A percentile compares a stretch with the other conserved stretches of the same genome.
Evolutionary conservation across 1,140 invertebrate genomes (phyloP).

Genomic region (Drosophila sproati): DNA sequence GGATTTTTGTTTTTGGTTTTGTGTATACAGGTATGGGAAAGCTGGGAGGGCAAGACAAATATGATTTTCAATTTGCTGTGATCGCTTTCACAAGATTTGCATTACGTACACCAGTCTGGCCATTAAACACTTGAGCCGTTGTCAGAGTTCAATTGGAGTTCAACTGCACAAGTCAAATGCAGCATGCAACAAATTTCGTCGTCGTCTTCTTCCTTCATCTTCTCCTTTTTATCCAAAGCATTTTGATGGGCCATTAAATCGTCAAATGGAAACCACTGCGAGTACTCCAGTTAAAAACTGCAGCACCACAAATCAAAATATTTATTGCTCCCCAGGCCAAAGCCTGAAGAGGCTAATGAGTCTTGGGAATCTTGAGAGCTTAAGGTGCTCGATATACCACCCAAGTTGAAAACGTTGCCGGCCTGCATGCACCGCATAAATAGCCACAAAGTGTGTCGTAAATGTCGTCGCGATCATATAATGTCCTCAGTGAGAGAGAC

Average conservation of each 20-base stretch:
- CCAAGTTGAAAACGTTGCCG: constrained; percentile 52
- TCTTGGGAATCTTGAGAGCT: constrained; percentile 11
- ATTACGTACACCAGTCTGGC: constrained; percentile 38
- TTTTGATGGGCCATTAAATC: constrained; percentile 67
- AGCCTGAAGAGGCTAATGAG: constrained; percentile 59
- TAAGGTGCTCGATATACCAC: constrained; percentile 72
- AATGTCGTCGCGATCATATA: constrained; percentile 73
- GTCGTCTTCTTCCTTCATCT: not conserved
- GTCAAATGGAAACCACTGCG: constrained; percentile 43
- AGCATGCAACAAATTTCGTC: not conserved
- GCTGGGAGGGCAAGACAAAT: constrained; percentile 64
- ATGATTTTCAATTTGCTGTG: constrained; percentile 75
- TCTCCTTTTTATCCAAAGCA: not conserved
- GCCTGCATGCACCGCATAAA: constrained; percentile 72
- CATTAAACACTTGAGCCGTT: constrained; percentile 67
- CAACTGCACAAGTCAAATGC: constrained; percentile 20
- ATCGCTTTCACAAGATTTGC: constrained; percentile 78
- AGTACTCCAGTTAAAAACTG: constrained; percentile 52
- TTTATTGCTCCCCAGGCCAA: constrained; percentile 54
- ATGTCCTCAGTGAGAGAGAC: constrained; percentile 15
- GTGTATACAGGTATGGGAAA: constrained; percentile 15
- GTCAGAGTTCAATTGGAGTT: constrained; percentile 72
- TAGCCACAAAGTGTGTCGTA: constrained; percentile 79
- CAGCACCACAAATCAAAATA: constrained; percentile 74
- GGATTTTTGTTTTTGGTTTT: not conserved